Evolutionary conservation across 1,140 invertebrate genomes (phyloP), one percentile per base, ranked within the genome.

Genomic region (Drosophila orena): DNA sequence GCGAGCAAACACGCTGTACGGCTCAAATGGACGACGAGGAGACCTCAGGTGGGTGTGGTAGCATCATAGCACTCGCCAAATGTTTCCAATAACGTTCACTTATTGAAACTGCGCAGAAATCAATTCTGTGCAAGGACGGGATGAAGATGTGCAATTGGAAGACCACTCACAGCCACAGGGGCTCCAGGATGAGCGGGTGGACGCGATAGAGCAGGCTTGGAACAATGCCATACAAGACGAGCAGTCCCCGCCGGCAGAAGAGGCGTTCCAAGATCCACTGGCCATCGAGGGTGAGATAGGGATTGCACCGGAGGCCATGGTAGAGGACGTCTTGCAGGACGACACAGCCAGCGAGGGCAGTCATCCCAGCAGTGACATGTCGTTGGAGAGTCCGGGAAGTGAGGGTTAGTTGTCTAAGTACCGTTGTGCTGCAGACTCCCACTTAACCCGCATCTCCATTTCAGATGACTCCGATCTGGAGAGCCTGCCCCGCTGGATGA

Each of bases 21-120:
- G 49, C 15, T 34, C 37, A 70, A 68, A 86, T 86, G 81, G 81
- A 86, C 53, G 83, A 75, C n/a, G 81, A 88, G 22, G 81, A 88
- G 27, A 42, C 74, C 11, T 55, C 70, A 72, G 78, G 81, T 86
- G 43, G 24, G 43, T 30, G 1, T 15, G 1, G 8, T 12, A 1
- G 6, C 12, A 2, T 15, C 0, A 11, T 24, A 14, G 8, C 4
- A 1, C 0, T 14, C 0, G n/a, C 38, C 3, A 4, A 12, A n/a
- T 5, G 4, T 15, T 34, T 17, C 3, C 4, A 53, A 4, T 34
- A 30, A 38, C n/a, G 20, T 20, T 35, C 7, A 44, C 34, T 43
- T 44, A 54, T 10, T 17, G 27, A 3, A 24, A 66, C 42, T 70
- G 47, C 55, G 56, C 55, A 86, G 81, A 81, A 79, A 86, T 79